Conservation (phyloP, 2,113 vertebrate species). For the Tragulus kanchil region DNA sequence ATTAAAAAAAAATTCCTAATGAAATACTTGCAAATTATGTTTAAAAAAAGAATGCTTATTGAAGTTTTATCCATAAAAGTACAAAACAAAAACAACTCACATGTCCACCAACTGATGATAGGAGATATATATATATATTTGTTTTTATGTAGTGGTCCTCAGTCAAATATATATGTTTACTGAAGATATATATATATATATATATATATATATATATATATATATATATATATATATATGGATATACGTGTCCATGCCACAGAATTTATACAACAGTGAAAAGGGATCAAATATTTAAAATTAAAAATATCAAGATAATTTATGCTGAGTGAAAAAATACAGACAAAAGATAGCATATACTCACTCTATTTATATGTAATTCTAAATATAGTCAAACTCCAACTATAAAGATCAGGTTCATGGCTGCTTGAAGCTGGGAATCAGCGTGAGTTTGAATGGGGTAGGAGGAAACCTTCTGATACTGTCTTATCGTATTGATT, state of each 20-base stretch:
- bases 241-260: neutral
- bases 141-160: no score
- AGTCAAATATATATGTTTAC: no score
- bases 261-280: no score
- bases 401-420: no score
- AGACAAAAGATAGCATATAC: neutral
- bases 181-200: no score
- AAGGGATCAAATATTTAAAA: no score
- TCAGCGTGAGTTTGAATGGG: neutral
- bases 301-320: neutral
- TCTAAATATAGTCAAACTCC: neutral
- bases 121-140: no score
- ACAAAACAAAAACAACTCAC: neutral
- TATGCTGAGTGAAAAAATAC: neutral
- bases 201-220: no score
- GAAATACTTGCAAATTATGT: neutral
- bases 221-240: no score
- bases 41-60: neutral
- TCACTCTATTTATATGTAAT: neutral
- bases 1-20: neutral
- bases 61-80: neutral
- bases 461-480: neutral
- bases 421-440: neutral
- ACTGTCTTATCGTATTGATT: neutral
- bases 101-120: neutral